Conservation (phyloP, 2,113 vertebrate genomes). For the Tonatia bakeri region DNA sequence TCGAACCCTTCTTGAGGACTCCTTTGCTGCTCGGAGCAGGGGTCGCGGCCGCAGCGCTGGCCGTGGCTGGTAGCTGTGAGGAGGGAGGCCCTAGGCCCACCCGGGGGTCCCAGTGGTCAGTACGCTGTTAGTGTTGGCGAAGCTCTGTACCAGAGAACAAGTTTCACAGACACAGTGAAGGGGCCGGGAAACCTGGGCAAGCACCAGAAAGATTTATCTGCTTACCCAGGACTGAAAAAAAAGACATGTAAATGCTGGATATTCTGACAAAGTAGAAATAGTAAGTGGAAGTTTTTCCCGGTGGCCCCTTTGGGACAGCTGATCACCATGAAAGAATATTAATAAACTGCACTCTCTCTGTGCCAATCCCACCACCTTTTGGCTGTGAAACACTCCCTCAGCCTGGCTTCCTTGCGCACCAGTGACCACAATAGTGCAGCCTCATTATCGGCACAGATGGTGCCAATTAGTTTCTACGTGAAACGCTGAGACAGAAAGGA, state of each 20-base stretch:
- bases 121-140: not conserved
- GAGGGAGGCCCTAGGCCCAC: not conserved
- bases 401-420: not conserved
- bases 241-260: not conserved
- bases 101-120: not conserved
- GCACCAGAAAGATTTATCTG: not conserved
- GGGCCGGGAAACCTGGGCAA: not conserved
- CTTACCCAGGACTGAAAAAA: not conserved
- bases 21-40: not conserved
- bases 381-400: not conserved
- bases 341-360: not conserved
- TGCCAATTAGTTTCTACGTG: not conserved
- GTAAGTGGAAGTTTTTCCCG: not conserved
- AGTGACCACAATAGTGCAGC: not conserved
- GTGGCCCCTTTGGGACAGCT: not conserved
- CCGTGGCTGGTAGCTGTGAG: not conserved
- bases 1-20: not conserved
- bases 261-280: not conserved
- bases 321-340: not conserved
- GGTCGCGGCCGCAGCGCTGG: not conserved
- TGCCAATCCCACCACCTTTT: not conserved
- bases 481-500: not conserved
- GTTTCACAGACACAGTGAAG: not conserved
- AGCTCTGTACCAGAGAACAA: not conserved
- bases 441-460: slow-evolving; percentile 1